phyloP scores from a whole-genome alignment of 1,140 invertebrate genomes.

The Eumaeus atala region DNA sequence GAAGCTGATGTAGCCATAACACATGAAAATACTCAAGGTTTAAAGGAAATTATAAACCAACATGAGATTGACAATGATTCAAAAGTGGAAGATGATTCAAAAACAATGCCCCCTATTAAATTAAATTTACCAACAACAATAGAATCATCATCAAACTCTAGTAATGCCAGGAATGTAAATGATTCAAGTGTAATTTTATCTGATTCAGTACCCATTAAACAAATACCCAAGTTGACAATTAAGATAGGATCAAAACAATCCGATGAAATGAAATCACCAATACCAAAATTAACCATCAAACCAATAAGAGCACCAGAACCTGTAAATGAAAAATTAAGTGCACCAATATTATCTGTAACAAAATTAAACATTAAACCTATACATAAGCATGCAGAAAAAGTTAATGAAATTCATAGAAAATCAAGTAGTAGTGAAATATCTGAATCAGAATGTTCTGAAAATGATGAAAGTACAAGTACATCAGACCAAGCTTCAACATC shows the following conservation, averaged over 20 bases:
- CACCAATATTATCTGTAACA: slow-evolving; percentile 47
- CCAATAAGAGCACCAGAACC: slow-evolving; percentile 44
- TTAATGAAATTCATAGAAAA: slow-evolving; percentile 58
- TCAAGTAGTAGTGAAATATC: slow-evolving; percentile 73
- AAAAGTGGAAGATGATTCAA: slow-evolving; percentile 10
- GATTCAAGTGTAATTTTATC: slow-evolving; percentile 23
- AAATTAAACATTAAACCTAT: slow-evolving; percentile 70
- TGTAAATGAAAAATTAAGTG: slow-evolving; percentile 28
- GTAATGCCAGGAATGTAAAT: slow-evolving; percentile 24
- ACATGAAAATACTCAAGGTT: slow-evolving; percentile 12
- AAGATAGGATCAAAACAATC: slow-evolving; percentile 51
- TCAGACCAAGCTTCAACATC: slow-evolving; percentile 61
- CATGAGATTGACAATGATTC: slow-evolving; percentile 8
- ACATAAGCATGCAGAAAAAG: slow-evolving; percentile 57
- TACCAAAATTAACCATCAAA: slow-evolving; percentile 67
- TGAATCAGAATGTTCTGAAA: slow-evolving; percentile 70
- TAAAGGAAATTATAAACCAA: not conserved
- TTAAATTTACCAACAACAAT: slow-evolving; percentile 22
- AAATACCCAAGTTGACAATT: slow-evolving; percentile 64
- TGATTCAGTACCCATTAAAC: slow-evolving; percentile 37
- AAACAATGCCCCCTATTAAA: slow-evolving; percentile 22
- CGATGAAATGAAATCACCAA: slow-evolving; percentile 52
- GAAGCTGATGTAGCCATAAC: not conserved
- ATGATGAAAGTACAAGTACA: slow-evolving; percentile 66
- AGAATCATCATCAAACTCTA: slow-evolving; percentile 21